Evolutionary conservation across 2,797 vertebrate genomes (phyloP).

Genomic region (Siniperca scherzeri): DNA sequence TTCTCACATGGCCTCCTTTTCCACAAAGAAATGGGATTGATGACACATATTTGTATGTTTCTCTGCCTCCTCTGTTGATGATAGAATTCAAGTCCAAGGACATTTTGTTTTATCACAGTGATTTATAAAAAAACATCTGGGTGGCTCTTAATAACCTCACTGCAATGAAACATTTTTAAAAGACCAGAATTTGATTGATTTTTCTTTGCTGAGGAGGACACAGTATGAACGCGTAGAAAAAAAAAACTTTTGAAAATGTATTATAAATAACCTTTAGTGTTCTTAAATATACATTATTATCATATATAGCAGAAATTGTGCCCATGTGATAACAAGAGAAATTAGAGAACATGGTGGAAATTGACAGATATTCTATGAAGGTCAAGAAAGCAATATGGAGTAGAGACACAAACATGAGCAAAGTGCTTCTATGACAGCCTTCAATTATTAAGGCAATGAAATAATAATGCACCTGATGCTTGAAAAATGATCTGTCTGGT

Average conservation of each 20-base stretch:
- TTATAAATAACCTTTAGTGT: neutral
- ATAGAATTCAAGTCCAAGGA: neutral
- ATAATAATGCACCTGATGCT: conserved; percentile 18
- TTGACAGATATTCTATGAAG: neutral
- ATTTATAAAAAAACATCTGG: neutral
- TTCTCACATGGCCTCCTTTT: conserved; percentile 6
- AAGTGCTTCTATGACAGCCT: conserved; percentile 9
- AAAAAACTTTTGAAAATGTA: neutral
- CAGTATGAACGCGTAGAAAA: neutral
- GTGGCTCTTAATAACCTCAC: neutral
- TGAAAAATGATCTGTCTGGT: neutral
- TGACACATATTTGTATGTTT: neutral
- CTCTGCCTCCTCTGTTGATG: neutral
- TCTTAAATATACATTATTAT: neutral
- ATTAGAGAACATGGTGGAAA: neutral
- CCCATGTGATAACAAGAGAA: neutral
- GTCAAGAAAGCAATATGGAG: neutral
- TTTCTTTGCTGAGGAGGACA: neutral
- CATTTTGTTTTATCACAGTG: neutral
- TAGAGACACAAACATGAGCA: conserved; percentile 1
- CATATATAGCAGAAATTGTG: neutral
- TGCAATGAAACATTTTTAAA: neutral
- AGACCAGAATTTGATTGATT: neutral
- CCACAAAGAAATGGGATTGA: neutral
- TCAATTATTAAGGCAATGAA: conserved; percentile 17